phyloP scores from a whole-genome alignment of 2,797 vertebrate species.

The Peromyscus attwateri region DNA sequence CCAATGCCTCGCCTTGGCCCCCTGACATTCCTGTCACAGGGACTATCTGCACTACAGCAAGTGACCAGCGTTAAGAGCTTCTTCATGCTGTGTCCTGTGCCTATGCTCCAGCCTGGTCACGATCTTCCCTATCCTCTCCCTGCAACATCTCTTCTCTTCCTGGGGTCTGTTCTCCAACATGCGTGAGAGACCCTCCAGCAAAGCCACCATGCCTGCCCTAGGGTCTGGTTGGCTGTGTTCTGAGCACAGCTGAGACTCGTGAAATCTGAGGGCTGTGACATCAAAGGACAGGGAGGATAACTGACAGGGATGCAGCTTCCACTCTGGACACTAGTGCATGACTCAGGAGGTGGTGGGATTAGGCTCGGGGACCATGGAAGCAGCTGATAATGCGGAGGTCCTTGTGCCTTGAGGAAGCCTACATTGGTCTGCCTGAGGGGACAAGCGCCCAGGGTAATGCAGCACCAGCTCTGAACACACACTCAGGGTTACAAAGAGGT shows the following conservation, averaged over 20 bases:
- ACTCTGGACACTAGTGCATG: accelerated
- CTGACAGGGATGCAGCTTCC: neutral
- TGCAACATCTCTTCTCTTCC: neutral
- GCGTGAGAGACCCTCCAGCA: neutral
- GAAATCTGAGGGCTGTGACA: too few species aligned
- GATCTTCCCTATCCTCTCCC: neutral
- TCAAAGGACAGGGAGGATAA: neutral
- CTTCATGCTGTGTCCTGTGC: neutral
- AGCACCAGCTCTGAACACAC: neutral
- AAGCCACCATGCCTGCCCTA: neutral
- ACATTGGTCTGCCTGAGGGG: neutral
- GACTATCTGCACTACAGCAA: neutral
- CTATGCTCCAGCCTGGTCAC: neutral
- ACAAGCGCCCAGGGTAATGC: neutral
- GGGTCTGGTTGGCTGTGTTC: neutral
- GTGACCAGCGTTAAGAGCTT: neutral
- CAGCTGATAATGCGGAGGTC: neutral
- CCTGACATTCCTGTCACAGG: too few species aligned
- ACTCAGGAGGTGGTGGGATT: neutral
- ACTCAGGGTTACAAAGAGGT: too few species aligned
- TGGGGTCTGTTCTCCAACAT: neutral
- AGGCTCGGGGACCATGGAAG: neutral
- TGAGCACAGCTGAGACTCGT: neutral
- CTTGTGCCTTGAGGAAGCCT: neutral
- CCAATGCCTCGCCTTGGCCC: neutral